A percentile compares a stretch with the other conserved stretches of the same genome.
Evolutionary conservation across 2,113 vertebrate genomes (phyloP).

Genomic region (Aegithalos caudatus): DNA sequence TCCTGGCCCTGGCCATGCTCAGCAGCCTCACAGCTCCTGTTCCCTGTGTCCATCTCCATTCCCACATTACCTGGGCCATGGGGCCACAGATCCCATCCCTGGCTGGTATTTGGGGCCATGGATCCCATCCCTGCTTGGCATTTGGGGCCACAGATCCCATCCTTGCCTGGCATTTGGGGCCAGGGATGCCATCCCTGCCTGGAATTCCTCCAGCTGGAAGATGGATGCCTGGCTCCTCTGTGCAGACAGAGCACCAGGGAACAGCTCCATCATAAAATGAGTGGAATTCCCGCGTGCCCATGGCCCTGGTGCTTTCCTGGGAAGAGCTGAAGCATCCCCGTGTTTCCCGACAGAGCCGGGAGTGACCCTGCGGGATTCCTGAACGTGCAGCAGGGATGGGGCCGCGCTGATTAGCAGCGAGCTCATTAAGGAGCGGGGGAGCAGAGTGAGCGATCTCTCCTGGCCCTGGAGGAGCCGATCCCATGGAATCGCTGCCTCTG

Average conservation of each 20-base stretch:
- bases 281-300: background rate
- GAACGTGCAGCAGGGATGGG: background rate
- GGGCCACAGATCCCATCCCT: background rate
- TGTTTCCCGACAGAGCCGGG: background rate
- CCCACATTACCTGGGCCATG: accelerated
- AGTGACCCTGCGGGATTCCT: accelerated
- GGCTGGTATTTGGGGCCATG: background rate
- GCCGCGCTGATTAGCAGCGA: background rate
- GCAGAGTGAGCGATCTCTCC: background rate
- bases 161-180: background rate
- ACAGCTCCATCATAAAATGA: background rate
- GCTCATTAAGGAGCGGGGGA: background rate
- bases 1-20: background rate
- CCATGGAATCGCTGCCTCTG: background rate
- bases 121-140: background rate
- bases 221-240: accelerated
- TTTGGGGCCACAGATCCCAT: background rate
- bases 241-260: accelerated
- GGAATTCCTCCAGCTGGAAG: background rate
- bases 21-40: background rate
- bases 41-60: background rate
- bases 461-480: background rate
- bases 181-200: background rate
- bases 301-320: background rate
- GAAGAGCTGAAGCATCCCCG: background rate